phyloP scores from a whole-genome alignment of 2,797 vertebrate species.

The Sebastes kiyomatsui region DNA sequence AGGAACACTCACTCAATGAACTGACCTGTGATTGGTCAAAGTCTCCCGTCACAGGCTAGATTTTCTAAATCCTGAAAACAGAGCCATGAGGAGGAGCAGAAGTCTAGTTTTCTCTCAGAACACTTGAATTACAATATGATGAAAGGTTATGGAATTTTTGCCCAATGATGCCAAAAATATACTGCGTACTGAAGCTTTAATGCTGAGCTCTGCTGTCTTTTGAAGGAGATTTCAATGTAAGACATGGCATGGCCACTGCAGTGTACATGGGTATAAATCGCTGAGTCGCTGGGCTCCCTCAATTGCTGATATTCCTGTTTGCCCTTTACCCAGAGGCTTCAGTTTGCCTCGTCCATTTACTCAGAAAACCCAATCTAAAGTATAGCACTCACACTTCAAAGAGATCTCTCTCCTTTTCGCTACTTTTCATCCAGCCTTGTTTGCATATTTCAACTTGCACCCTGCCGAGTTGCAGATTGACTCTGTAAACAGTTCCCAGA shows the following conservation, averaged over 20 bases:
- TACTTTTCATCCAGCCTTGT: conserved; percentile 42
- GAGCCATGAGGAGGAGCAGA: no score
- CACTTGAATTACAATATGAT: no score
- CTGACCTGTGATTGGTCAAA: no score
- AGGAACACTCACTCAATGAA: no score
- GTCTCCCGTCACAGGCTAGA: no score
- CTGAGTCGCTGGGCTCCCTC: conserved; percentile 44
- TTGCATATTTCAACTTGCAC: conserved; percentile 71
- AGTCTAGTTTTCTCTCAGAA: no score
- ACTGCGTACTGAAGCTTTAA: conserved; percentile 11
- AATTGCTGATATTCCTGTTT: conserved; percentile 57
- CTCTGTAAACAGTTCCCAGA: conserved; percentile 61
- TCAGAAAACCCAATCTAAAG: conserved; percentile 65
- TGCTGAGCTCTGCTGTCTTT: conserved; percentile 49
- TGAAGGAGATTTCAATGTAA: conserved; percentile 60
- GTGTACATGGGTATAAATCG: conserved; percentile 46
- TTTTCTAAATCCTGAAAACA: no score
- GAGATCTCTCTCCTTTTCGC: conserved; percentile 57
- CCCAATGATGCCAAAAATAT: no score
- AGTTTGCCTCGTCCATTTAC: conserved; percentile 68
- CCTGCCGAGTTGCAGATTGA: conserved; percentile 52
- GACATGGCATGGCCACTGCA: conserved; percentile 31
- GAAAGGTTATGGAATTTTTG: no score
- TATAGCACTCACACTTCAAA: conserved; percentile 71
- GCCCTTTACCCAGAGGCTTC: conserved; percentile 72